A percentile compares a stretch with the other conserved stretches of the same genome.
These are phyloP conservation scores for Chrosomus eos DNA, from an alignment of 2,797 vertebrate species.

Conservation along the genomic window DNA sequence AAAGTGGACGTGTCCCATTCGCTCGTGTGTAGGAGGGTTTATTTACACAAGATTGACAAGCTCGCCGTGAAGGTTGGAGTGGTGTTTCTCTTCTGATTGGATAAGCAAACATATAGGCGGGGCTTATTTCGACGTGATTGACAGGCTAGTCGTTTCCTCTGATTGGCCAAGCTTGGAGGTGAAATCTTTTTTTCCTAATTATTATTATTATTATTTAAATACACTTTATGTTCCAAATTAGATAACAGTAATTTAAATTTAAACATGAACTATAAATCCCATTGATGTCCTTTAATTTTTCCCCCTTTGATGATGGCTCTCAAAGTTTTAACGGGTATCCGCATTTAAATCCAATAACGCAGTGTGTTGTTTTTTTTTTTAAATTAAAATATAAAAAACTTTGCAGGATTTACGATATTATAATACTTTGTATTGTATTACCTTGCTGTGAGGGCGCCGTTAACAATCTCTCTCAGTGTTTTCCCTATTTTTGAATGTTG, in stretches of 20 bases:
- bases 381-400: no score
- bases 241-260: not conserved
- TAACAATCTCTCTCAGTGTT: no score
- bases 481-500: no score
- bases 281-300: no score
- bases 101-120: not conserved
- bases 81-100: not conserved
- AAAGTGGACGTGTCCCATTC: not conserved
- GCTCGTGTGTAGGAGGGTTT: not conserved
- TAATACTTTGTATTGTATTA: no score
- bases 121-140: not conserved
- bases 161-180: not conserved
- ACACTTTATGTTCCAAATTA: not conserved
- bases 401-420: no score
- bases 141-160: not conserved
- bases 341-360: no score
- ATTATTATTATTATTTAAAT: not conserved
- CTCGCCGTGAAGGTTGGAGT: not conserved
- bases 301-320: no score
- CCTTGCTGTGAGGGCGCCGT: no score
- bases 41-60: not conserved
- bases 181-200: not conserved
- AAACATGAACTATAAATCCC: not conserved
- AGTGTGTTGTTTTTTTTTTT: no score
- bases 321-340: no score